Conservation (phyloP, 2,888 invertebrate genomes). For the Diadegma fenestrale region DNA sequence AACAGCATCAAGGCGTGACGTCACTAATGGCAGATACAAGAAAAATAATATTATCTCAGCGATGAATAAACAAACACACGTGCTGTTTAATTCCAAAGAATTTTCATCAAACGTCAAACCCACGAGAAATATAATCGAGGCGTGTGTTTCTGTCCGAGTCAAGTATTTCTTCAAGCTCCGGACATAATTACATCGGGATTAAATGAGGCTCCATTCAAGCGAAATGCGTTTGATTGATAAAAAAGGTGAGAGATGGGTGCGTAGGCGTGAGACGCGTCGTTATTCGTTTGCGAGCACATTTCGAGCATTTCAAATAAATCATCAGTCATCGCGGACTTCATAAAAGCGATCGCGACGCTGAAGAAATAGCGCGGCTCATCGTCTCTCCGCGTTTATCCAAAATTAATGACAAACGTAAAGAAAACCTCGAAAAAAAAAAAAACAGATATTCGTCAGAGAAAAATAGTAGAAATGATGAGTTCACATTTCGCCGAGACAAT, state of each 20-base stretch:
- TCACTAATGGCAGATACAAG: not conserved
- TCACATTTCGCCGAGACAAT: not conserved
- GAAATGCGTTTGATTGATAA: not conserved
- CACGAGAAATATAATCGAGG: not conserved
- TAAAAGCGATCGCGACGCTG: not conserved
- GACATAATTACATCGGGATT: constrained; percentile 12
- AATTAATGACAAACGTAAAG: not conserved
- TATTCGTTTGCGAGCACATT: not conserved
- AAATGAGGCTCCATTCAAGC: not conserved
- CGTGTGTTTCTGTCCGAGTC: not conserved
- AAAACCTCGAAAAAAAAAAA: not conserved
- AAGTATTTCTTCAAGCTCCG: constrained; percentile 4
- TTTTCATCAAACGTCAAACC: not conserved
- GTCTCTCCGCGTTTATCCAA: not conserved
- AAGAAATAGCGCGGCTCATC: not conserved
- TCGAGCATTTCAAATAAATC: constrained; percentile 48
- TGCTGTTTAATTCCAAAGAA: not conserved
- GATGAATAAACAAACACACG: not conserved
- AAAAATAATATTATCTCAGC: not conserved
- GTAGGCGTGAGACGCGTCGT: not conserved
- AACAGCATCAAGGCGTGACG: not conserved
- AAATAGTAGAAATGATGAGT: not conserved
- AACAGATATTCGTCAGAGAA: not conserved
- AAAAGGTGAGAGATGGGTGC: not conserved
- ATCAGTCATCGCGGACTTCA: constrained; percentile 7